Evolutionary conservation across 2,113 vertebrate genomes (phyloP), one percentile per base, ranked within the genome.

Genomic region (Aythya baeri): DNA sequence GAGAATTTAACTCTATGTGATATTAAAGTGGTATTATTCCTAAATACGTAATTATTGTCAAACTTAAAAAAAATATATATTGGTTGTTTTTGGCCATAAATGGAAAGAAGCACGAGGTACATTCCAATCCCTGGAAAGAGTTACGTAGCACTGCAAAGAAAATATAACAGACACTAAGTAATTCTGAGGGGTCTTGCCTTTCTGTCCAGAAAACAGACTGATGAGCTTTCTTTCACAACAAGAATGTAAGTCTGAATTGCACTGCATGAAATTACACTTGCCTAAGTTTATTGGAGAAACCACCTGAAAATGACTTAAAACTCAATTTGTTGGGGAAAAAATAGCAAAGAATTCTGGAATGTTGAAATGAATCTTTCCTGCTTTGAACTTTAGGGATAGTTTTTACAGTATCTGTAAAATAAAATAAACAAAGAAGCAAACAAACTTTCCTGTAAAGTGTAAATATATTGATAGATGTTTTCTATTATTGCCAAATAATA

Each of bases 281-380:
- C 87, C 87, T 95, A 81, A 94, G 79, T 88, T 95, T 96, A 95
- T 94, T 9, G 0, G 83, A 65, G 76, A 90, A 95, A 90, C 73
- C 85, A 94, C 85, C 88, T 84, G 86, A 97, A 96, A 90, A 96
- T 95, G 61, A 94, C 83, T 93, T 94, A 96, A 65, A 93, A 71
- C 76, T 95, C 93, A 95, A 90, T 95, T 96, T 93, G 23, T 58
- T 61, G 58, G 38, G 44, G 65, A 93, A 88, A 88, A 94, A 88
- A 80, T 38, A 86, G 25, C 57, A 83, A 91, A 93, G 86, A 74
- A 83, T 83, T 88, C 79, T 86, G 90, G 72, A 62, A 88, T 75
- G 43, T 21, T 32, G 65, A 86, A 94, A 90, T 94, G 46, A 84
- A 88, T 90, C 94, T 94, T 87, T 88, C 43, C 43, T 75, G 26